Evolutionary conservation across 2,888 invertebrate species (phyloP), one percentile per base, ranked within the genome.

Genomic region (Pseudococcus viburni): DNA sequence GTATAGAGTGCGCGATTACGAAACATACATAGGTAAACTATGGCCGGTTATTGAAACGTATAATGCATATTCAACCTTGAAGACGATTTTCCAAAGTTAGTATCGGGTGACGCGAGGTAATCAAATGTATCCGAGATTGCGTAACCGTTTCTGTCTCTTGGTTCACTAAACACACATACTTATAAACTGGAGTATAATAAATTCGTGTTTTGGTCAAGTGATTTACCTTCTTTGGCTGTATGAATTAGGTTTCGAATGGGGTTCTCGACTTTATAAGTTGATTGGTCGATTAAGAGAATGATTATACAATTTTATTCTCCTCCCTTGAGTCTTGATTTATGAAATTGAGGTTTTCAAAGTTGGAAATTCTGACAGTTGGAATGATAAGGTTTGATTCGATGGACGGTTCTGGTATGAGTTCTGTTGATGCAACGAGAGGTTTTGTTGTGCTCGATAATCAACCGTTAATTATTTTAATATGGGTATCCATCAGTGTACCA

Each of bases 31-130:
- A 33, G 26, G 26, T 73, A 33, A 8, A 42, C 42, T 9, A 42
- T 17, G 64, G 33, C 73, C 33, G 73, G 73, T 73, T 73, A 73
- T 73, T 73, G 73, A 33, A 73, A 73, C 73, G 73, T 64, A 22
- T 64, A 73, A 73, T 73, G 73, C 73, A 73, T 73, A 73, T 73
- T 73, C 33, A 73, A 73, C 73, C 73, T 73, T 73, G 73, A 33
- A 73, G 73, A 73, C 73, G 73, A 73, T 73, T 73, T 73, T 73
- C 73, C 73, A 73, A 73, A 73, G 73, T 73, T 73, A 17, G 33
- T 64, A 64, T 73, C 73, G 73, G 33, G 33, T 73, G 73, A 73
- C 33, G 73, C 73, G 73, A 73, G 7, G 33, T 33, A 73, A 73
- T 73, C 73, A 33, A 73, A 33, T 39, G 73, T 73, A 17, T 33